Evolutionary conservation across 2,888 invertebrate genomes (phyloP).

Genomic region (Prenolepis imparis): DNA sequence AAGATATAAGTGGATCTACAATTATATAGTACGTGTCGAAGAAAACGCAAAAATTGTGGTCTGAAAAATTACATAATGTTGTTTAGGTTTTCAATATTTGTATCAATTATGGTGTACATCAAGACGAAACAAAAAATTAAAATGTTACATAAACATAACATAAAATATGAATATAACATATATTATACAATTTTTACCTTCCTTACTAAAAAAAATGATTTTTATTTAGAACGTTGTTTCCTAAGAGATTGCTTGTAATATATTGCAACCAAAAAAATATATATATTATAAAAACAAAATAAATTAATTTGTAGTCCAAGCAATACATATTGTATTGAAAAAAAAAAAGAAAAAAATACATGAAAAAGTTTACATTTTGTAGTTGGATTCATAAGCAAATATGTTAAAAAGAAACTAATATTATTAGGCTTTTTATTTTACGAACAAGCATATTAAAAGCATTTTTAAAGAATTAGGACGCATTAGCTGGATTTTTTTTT

Average conservation of each 20-base stretch:
- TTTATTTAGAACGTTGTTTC: neutral
- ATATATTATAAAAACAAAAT: neutral
- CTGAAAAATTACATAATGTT: constrained; percentile 11
- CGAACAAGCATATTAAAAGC: constrained; percentile 10
- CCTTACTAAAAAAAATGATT: neutral
- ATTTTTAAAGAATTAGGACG: neutral
- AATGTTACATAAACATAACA: constrained; percentile 1
- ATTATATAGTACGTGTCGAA: neutral
- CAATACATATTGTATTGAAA: neutral
- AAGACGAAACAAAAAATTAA: constrained; percentile 21
- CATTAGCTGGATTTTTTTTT: neutral
- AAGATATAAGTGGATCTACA: neutral
- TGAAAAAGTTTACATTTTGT: neutral
- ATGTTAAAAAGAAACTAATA: constrained; percentile 17
- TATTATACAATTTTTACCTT: neutral
- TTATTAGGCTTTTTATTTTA: constrained; percentile 20
- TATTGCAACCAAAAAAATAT: neutral
- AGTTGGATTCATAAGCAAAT: constrained; percentile 17
- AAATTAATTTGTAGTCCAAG: neutral
- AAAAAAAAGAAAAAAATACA: neutral
- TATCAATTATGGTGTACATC: constrained; percentile 5
- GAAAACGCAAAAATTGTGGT: neutral
- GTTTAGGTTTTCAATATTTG: constrained; percentile 28
- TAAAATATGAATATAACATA: neutral
- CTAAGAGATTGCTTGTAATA: constrained; percentile 17